Base-by-base conservation (phyloP, 2,113 vertebrate species). In the Psittacula cyanocephala region DNA sequence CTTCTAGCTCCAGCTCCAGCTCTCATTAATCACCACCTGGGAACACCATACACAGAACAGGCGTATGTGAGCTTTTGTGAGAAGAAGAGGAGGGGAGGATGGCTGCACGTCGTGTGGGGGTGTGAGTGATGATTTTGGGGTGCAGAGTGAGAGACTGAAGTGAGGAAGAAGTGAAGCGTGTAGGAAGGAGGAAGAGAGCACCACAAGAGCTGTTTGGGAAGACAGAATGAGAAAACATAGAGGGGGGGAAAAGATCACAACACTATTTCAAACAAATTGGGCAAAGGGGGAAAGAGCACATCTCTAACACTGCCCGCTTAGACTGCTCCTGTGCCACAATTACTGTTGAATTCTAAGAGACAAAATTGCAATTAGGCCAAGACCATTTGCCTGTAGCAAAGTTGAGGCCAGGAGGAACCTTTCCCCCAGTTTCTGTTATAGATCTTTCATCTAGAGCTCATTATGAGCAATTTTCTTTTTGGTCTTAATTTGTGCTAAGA, bases 11-110 rank as follows among this genome's bases (percentile, higher is more conserved):
- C 83, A 89, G 86, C 76, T 80, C 78, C 68, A 86, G 17, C 52
- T 90, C 82, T 78, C 86, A 84, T 93, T 94, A 92, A 97, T 96
- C 92, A 75, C 91, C 92, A 94, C 86, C 91, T 96, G 96, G 88
- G 88, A 95, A 55, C 80, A 90, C 46, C 91, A 59, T 4, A 31
- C 64, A 60, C 17, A 18, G 84, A 89, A 47, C 91, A 93, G 95
- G 74, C 31, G 0, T 77, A 62, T 11, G 2, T 47, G 88, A 93
- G 94, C 69, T 83, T 88, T 74, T 81, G 92, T 88, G 82, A 93
- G 92, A 37, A 67, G 35, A 70, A 89, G 69, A 15, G 9, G 76
- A 89, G 86, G 47, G 82, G 57, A 91, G 64, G 85, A 89, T 5
- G 35, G 44, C 44, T 94, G 65, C 12, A 7, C 49, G 69, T 49